A percentile compares a stretch with the other conserved stretches of the same genome.
Conservation (phyloP, 2,797 vertebrate species). For the Somateria mollissima region DNA sequence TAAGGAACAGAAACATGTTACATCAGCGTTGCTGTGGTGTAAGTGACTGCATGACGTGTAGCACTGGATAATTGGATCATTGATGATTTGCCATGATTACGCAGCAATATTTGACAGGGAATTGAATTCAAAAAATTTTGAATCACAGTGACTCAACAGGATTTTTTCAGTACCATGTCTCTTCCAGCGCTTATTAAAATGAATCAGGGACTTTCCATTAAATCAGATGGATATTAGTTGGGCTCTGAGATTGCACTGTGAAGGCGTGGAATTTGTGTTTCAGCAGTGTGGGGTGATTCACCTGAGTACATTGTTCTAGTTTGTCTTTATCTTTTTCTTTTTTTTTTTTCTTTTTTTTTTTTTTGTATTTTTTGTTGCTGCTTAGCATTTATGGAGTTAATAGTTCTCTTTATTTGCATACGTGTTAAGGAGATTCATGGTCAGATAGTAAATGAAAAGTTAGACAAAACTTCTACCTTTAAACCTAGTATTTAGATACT, state of each 20-base stretch:
- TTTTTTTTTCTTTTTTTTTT: too few relatives aligned
- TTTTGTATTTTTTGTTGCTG: neutral
- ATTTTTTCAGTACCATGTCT: neutral
- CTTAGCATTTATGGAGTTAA: neutral
- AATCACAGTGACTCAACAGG: neutral
- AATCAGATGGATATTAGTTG: neutral
- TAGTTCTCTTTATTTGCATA: neutral
- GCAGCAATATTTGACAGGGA: neutral
- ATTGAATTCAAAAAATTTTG: neutral
- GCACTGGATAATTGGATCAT: neutral
- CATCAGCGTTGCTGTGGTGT: neutral
- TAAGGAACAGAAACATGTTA: neutral
- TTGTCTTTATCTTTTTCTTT: neutral
- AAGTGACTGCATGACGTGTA: neutral
- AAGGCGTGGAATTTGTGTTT: neutral
- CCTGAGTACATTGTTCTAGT: neutral
- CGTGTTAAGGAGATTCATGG: neutral
- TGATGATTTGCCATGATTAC: neutral
- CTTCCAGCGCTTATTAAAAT: neutral
- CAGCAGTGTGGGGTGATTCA: neutral
- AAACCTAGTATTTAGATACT: neutral
- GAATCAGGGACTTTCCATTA: neutral
- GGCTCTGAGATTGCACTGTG: neutral
- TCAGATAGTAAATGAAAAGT: neutral
- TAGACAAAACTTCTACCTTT: neutral